Percentiles rank a stretch among this genome's conserved stretches.
Conservation (phyloP, 2,888 invertebrate genomes). For the Mayetiola destructor region DNA sequence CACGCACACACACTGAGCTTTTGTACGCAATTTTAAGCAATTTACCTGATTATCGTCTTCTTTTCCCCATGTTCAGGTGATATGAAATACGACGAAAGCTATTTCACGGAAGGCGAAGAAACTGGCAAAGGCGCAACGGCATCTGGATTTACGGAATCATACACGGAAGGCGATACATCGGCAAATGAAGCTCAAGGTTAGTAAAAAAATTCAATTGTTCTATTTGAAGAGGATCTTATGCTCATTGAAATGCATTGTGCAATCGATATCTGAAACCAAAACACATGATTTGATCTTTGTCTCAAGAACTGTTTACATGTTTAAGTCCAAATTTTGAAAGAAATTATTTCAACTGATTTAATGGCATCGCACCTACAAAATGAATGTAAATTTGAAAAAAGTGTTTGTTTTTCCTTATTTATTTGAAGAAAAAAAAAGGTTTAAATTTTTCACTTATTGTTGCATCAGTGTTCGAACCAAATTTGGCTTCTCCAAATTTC, state of each 20-base stretch:
- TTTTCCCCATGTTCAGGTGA: too few relatives aligned
- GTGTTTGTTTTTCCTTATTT: too few relatives aligned
- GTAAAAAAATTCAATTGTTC: constrained; percentile 21
- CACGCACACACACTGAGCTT: too few relatives aligned
- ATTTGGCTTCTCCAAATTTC: too few relatives aligned
- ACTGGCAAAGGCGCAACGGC: constrained; percentile 21
- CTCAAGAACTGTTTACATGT: constrained; percentile 13
- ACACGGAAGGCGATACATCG: constrained; percentile 28
- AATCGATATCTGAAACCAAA: not conserved
- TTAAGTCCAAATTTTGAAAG: not conserved
- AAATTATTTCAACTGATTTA: not conserved
- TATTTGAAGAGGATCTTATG: constrained; percentile 14
- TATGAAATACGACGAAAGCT: constrained; percentile 39
- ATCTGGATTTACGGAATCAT: constrained; percentile 20
- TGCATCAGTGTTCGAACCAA: too few relatives aligned
- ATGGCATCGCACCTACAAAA: too few relatives aligned
- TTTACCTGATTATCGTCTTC: too few relatives aligned
- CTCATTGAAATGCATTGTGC: constrained; percentile 13
- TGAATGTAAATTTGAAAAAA: too few relatives aligned
- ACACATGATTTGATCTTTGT: constrained; percentile 14
- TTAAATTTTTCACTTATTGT: too few relatives aligned
- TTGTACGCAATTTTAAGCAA: too few relatives aligned
- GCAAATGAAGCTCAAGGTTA: constrained; percentile 37
- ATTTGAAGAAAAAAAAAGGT: too few relatives aligned
- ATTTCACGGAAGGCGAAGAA: constrained; percentile 36